Evolutionary conservation across 2,113 vertebrate species (phyloP).

Genomic region (Leuciscus idus): DNA sequence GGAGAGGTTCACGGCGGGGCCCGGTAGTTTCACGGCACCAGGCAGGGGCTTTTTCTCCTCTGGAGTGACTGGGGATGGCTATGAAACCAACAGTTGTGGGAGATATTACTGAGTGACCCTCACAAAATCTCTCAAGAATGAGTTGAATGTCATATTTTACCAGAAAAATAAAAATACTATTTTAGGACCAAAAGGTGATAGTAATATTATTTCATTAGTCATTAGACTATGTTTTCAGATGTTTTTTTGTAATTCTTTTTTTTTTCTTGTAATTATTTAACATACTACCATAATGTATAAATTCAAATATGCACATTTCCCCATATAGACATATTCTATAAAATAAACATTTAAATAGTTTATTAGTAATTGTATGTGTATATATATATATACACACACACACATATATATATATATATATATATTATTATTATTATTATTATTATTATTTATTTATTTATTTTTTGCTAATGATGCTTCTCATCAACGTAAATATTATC

Average conservation of each 20-base stretch:
- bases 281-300: neutral
- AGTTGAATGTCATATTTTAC: neutral
- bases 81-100: neutral
- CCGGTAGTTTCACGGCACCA: constrained; percentile 91
- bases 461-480: no score
- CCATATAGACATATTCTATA: neutral
- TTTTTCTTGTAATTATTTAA: neutral
- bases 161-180: neutral
- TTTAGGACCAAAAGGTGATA: neutral
- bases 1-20: constrained; percentile 89
- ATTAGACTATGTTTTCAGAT: neutral
- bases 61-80: constrained; percentile 61
- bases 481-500: no score
- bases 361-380: neutral
- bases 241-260: neutral
- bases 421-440: no score
- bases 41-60: constrained; percentile 88
- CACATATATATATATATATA: no score
- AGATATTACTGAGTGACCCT: neutral
- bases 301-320: neutral
- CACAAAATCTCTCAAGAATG: neutral
- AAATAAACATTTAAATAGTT: neutral
- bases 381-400: no score
- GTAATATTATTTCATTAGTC: neutral
- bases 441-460: no score